Percentiles rank a stretch among this genome's conserved stretches.
These are phyloP conservation scores for Elanoides forficatus DNA, from an alignment of 2,113 vertebrate genomes.

Conservation along the genomic window DNA sequence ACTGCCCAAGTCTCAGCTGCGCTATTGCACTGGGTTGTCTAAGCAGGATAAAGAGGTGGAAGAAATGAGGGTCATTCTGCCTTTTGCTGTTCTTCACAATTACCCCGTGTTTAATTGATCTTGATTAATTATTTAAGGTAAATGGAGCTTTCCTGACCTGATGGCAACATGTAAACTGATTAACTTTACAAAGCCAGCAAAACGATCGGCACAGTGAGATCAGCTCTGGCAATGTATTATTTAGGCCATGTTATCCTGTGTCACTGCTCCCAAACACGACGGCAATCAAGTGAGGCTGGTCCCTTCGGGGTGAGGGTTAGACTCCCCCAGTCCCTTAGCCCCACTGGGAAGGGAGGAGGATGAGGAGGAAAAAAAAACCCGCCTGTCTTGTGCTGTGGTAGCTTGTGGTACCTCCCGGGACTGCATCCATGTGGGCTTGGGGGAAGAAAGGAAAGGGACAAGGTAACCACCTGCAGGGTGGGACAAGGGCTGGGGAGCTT, in stretches of 20 bases:
- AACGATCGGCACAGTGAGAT: neutral
- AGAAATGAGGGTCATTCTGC: neutral
- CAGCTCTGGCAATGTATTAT: neutral
- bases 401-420: neutral
- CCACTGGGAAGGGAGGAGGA: neutral
- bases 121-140: conserved; percentile 53
- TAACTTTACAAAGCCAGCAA: conserved; percentile 48
- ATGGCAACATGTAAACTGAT: conserved; percentile 37
- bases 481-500: neutral
- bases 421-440: accelerated
- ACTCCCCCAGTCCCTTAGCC: neutral
- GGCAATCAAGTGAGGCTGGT: accelerated
- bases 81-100: conserved; percentile 10
- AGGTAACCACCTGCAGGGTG: neutral
- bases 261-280: neutral
- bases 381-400: neutral
- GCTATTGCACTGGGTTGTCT: neutral
- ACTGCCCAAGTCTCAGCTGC: neutral
- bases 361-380: neutral
- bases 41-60: neutral
- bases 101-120: conserved; percentile 24
- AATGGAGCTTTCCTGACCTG: conserved; percentile 27
- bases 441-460: neutral
- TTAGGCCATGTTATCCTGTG: neutral
- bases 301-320: no score